A percentile compares a stretch with the other conserved stretches of the same genome.
These are phyloP conservation scores for Helobdella robusta DNA, from an alignment of 2,888 invertebrate species.

Conservation along the genomic window DNA sequence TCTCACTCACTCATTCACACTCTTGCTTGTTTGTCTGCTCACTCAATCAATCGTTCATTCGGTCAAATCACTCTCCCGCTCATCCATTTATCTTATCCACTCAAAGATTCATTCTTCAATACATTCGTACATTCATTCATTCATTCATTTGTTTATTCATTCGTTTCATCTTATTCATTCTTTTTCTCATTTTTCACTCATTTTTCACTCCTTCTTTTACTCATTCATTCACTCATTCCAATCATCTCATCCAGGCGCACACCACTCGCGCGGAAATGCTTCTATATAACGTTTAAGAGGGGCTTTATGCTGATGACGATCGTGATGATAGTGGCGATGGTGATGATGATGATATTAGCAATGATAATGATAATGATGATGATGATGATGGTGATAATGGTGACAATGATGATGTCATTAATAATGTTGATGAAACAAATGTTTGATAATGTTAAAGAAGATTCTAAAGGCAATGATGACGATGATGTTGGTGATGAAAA, in stretches of 20 bases:
- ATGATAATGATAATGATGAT: not conserved
- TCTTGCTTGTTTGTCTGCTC: too few species aligned
- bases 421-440: not conserved
- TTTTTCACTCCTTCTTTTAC: too few species aligned
- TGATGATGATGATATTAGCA: constrained; percentile 10
- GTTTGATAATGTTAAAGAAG: not conserved
- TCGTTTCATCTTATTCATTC: too few species aligned
- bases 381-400: not conserved
- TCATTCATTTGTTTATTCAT: not conserved
- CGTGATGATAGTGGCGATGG: not conserved
- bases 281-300: not conserved
- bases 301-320: not conserved
- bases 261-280: not conserved
- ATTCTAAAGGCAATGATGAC: not conserved
- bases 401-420: not conserved
- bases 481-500: not conserved
- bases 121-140: not conserved
- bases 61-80: too few species aligned
- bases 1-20: constrained; percentile 8
- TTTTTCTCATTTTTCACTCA: too few species aligned
- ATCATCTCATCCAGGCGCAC: not conserved
- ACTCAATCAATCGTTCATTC: too few species aligned
- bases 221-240: too few species aligned
- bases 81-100: not conserved
- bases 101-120: not conserved